phyloP scores from a whole-genome alignment of 92 coral and sea anemone genomes.

The Pocillopora grandis region DNA sequence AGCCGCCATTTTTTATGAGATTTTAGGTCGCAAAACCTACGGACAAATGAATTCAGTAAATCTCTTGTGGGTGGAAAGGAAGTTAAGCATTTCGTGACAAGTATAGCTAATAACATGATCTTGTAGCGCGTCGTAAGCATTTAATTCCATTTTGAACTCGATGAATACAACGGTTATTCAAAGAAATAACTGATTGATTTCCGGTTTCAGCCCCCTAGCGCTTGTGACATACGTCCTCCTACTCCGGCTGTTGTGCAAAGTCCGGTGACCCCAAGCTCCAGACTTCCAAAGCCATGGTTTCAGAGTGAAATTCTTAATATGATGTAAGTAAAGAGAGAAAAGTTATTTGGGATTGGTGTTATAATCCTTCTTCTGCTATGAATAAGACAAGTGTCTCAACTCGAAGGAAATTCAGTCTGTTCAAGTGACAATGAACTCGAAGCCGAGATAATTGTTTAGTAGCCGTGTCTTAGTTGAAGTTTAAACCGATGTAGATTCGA shows the following conservation, averaged over 20 bases:
- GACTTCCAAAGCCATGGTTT: conserved; percentile 91
- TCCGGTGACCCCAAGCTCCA: conserved; percentile 69
- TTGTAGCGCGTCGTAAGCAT: conserved; percentile 43
- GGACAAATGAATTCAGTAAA: background rate
- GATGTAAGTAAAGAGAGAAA: conserved; percentile 86
- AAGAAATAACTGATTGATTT: conserved; percentile 59
- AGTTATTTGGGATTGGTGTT: conserved; percentile 9
- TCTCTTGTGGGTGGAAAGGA: conserved; percentile 5
- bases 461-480: conserved; percentile 50
- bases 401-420: conserved; percentile 3
- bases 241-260: conserved; percentile 73
- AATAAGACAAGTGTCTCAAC: conserved; percentile 3
- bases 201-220: conserved; percentile 86
- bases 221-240: conserved; percentile 67
- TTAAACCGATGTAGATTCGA: conserved; percentile 45
- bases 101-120: conserved; percentile 31
- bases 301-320: conserved; percentile 93
- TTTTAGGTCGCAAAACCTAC: background rate
- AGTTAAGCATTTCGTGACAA: conserved; percentile 28
- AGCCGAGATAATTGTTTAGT: conserved; percentile 36
- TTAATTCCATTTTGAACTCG: conserved; percentile 51
- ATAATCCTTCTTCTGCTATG: conserved; percentile 25
- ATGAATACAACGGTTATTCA: conserved; percentile 51
- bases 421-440: conserved; percentile 33
- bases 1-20: conserved; percentile 78